Conservation (phyloP, 2,113 vertebrate genomes). For the Pachycephala philippinensis region DNA sequence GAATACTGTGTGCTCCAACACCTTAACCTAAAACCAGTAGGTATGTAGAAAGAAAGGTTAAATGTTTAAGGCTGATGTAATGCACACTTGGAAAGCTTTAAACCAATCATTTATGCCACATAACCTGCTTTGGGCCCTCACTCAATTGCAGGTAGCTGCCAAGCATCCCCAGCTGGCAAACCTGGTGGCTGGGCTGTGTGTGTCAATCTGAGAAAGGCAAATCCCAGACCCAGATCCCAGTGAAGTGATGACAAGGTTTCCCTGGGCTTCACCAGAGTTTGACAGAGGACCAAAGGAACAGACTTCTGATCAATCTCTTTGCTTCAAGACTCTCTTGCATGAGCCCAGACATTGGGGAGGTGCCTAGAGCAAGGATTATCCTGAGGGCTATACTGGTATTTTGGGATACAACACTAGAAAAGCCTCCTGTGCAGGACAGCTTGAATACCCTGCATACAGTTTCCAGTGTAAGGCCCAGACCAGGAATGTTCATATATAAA, state of each 20-base stretch:
- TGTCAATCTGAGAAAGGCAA: neutral
- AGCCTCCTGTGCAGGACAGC: neutral
- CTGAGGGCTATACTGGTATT: neutral
- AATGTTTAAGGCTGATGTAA: neutral
- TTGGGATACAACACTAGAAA: neutral
- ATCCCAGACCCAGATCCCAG: neutral
- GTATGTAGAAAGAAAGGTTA: neutral
- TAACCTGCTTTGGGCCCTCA: neutral
- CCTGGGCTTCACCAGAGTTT: neutral
- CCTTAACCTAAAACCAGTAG: neutral
- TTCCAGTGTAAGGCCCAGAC: neutral
- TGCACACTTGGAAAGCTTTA: neutral
- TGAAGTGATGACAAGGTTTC: neutral
- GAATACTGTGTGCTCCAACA: neutral
- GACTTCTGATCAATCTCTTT: neutral
- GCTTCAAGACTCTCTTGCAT: neutral
- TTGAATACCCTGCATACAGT: neutral
- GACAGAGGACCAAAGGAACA: neutral
- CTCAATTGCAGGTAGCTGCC: rapidly evolving
- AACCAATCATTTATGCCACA: neutral
- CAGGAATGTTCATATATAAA: neutral
- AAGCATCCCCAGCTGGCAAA: neutral
- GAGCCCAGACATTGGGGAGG: neutral
- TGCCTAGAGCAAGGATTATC: neutral
- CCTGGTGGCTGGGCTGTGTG: rapidly evolving